Evolutionary conservation across 2,113 vertebrate species (phyloP).

Genomic region (Phycodurus eques): DNA sequence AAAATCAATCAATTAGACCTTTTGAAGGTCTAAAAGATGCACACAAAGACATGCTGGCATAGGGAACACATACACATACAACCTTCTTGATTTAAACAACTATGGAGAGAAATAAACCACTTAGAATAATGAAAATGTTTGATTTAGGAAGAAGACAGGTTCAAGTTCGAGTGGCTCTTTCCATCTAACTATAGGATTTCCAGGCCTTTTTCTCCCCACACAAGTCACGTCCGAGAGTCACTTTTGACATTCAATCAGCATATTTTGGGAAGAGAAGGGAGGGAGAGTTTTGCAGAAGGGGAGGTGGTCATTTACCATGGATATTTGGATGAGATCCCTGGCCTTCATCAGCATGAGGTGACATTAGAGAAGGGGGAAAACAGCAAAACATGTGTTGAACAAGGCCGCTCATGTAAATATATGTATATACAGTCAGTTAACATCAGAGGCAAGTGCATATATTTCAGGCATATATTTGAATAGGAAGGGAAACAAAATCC

Average conservation of each 20-base stretch:
- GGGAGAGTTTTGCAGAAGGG: conserved; percentile 37
- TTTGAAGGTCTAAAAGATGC: neutral
- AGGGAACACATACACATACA: neutral
- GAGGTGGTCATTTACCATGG: conserved; percentile 75
- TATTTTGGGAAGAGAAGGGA: neutral
- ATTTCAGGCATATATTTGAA: neutral
- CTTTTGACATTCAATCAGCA: neutral
- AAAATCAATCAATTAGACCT: neutral
- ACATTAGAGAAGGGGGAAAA: conserved; percentile 71
- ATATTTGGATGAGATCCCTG: conserved; percentile 75
- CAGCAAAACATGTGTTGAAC: conserved; percentile 66
- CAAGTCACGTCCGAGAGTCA: neutral
- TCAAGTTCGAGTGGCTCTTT: neutral
- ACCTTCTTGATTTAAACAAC: neutral
- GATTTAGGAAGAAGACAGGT: neutral
- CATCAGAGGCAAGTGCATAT: neutral
- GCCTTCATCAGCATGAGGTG: conserved; percentile 75
- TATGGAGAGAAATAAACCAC: neutral
- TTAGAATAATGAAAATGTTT: neutral
- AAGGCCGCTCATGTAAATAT: conserved; percentile 29
- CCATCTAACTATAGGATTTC: neutral
- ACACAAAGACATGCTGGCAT: conserved; percentile 1
- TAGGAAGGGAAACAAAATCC: neutral
- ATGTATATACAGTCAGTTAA: conserved; percentile 1
- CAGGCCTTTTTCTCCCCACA: neutral